Evolutionary conservation across 2,888 invertebrate genomes (phyloP), one percentile per base, ranked within the genome.

Genomic region (Chaitophorus viminalis): DNA sequence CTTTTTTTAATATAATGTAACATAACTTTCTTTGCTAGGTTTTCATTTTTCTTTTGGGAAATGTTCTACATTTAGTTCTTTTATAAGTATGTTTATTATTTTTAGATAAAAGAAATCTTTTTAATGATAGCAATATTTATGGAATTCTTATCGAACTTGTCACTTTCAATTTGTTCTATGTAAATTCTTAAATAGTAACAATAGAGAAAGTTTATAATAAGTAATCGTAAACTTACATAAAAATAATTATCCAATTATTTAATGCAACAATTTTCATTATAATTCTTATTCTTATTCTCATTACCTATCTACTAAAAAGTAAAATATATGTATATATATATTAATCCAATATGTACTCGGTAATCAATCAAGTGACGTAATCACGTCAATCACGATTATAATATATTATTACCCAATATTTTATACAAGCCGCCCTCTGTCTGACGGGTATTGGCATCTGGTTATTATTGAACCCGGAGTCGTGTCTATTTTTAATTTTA

Each of bases 401-500:
- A 60, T 83, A 52, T 72, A 31, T 52, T 9, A 54, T 83, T 83
- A 29, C 36, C 60, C 29, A 75, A 33, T 65, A 60, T 6, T 39
- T 74, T 60, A n/a, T n/a, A 83, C 74, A 36, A 60, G 14, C n/a
- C 29, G n/a, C 36, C 11, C 36, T 74, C 29, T 33, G 5, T 21
- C 72, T n/a, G 54, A 21, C 11, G 33, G 52, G 3, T 74, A 74
- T 36, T 54, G 74, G 25, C 85, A 86, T 86, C 85, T 86, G 85
- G 21, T 72, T 78, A 46, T 46, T 78, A 78, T 52, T 54, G 18
- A 46, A 86, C 70, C 36, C 70, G 46, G 54, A 78, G 54, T 78
- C 78, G 21, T 70, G 18, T 86, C 78, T 86, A 86, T 86, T 86
- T 78, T 86, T 86, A 86, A 85, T 86, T 78, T 54, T 70, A 54